Base-by-base conservation (phyloP, 2,797 vertebrate species). In the Paramormyrops hopkinsi region DNA sequence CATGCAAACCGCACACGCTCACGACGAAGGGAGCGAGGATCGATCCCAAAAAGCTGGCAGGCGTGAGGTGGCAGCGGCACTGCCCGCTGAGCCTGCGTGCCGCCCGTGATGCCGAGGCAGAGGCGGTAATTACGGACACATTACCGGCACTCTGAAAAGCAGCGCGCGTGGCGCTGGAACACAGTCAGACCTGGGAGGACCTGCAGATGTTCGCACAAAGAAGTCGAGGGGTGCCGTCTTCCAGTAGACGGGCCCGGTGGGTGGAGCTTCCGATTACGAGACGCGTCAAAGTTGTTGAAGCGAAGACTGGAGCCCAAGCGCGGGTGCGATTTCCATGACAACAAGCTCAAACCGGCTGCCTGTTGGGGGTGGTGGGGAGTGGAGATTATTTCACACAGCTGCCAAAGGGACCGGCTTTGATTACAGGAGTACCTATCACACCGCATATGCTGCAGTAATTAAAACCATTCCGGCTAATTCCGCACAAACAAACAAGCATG, bases 391-490 rank as follows among this genome's bases (percentile, higher is more conserved):
- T 91, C 62, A 87, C 90, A 89, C 89, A 88, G 89, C 90, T 90
- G 90, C 91, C 90, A 88, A 90, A 79, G 90, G 90, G 91, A 91
- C 91, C n/a, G 88, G 89, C 89, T 90, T 89, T 92, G 91, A 93
- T 93, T 92, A 90, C 89, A 91, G 84, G 92, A 89, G 90, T 89
- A 92, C 93, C 93, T 92, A 93, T 93, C 92, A 92, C 89, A 41
- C 84, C 41, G 88, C 90, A 91, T 91, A 92, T 91, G 91, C 59
- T 86, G 91, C 86, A 88, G 91, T 93, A 92, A 93, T 93, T 92
- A 93, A 93, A 92, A 91, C 90, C 90, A 89, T 89, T 91, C 92
- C 90, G 90, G 86, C 89, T 92, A 93, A 92, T 93, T 92, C 92
- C 91, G 88, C 83, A 41, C 91, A 91, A 92, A 92, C 91, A 93